These are phyloP conservation scores for Reinhardtius hippoglossoides DNA, from an alignment of 2,113 vertebrate genomes.

Conservation along the genomic window DNA sequence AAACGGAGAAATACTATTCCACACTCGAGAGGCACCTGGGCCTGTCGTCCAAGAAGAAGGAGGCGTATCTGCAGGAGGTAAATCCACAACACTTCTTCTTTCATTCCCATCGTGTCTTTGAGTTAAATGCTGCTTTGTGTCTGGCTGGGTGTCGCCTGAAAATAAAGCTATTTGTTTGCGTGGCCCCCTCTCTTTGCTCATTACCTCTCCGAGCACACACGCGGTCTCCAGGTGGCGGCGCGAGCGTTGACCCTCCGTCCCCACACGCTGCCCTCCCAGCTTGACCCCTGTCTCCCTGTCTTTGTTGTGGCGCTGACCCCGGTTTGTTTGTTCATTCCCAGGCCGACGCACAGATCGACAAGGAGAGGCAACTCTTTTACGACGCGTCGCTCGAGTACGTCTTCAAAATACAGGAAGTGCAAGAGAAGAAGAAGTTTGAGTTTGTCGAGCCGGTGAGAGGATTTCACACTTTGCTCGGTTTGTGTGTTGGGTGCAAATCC, in stretches of 20 bases:
- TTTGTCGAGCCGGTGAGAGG: constrained; percentile 96
- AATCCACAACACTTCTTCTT: constrained; percentile 57
- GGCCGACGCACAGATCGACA: constrained; percentile 95
- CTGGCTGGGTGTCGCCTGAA: constrained; percentile 17
- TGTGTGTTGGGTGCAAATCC: background rate
- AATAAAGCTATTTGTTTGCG: constrained; percentile 18
- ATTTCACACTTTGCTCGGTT: background rate
- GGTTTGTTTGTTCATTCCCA: constrained; percentile 70
- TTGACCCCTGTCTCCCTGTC: constrained; percentile 10
- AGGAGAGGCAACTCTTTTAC: constrained; percentile 95
- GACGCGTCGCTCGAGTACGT: constrained; percentile 97
- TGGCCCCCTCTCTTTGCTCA: background rate
- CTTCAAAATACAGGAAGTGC: constrained; percentile 99
- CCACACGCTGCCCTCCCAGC: background rate
- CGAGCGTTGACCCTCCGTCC: constrained; percentile 38
- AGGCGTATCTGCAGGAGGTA: constrained; percentile 94
- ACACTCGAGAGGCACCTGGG: constrained; percentile 94
- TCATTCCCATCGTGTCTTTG: constrained; percentile 36
- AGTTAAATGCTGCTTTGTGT: constrained; percentile 55
- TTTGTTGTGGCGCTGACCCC: constrained; percentile 34
- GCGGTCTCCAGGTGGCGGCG: constrained; percentile 18
- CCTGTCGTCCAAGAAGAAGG: constrained; percentile 95
- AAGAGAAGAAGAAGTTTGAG: constrained; percentile 99
- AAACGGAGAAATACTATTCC: constrained; percentile 95
- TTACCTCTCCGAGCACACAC: constrained; percentile 8